Percentiles rank a stretch among this genome's conserved stretches.
These are phyloP conservation scores for Paradoxurus hermaphroditus DNA, from an alignment of 2,113 vertebrate species.

Conservation along the genomic window DNA sequence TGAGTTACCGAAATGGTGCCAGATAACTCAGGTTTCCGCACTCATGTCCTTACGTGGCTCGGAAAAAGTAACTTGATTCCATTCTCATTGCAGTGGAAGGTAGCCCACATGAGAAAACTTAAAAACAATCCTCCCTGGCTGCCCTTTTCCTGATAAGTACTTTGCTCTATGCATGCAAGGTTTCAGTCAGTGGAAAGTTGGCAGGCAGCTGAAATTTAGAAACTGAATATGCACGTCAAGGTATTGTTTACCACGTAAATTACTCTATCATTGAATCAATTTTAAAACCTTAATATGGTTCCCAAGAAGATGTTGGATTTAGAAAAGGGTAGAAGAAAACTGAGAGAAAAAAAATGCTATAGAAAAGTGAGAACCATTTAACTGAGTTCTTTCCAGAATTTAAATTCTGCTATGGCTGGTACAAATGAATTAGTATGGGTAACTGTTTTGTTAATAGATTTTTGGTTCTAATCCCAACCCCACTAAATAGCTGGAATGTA, in stretches of 20 bases:
- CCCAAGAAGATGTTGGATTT: constrained; percentile 11
- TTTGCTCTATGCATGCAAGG: not conserved
- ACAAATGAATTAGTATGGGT: not conserved
- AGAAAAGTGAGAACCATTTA: not conserved
- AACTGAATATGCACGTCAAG: not conserved
- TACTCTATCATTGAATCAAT: constrained; percentile 14
- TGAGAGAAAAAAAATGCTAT: not conserved
- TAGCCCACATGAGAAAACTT: not conserved
- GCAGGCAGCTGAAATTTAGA: constrained; percentile 37
- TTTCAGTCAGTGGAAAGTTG: not conserved
- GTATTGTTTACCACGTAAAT: not conserved
- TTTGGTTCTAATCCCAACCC: not conserved
- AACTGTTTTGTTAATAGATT: not conserved
- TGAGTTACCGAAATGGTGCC: not conserved
- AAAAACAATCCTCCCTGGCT: not conserved
- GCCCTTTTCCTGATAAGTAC: not conserved
- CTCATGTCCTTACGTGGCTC: not conserved
- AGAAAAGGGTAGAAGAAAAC: constrained; percentile 11
- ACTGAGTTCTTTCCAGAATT: not conserved
- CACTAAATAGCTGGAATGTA: not conserved
- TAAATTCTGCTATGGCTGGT: not conserved
- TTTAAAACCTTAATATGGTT: not conserved
- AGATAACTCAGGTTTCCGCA: not conserved
- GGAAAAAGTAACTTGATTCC: not conserved
- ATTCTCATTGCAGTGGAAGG: not conserved